These are phyloP conservation scores for Spatulosminthurus flaviceps DNA, from an alignment of 2,888 invertebrate species.

Conservation along the genomic window DNA sequence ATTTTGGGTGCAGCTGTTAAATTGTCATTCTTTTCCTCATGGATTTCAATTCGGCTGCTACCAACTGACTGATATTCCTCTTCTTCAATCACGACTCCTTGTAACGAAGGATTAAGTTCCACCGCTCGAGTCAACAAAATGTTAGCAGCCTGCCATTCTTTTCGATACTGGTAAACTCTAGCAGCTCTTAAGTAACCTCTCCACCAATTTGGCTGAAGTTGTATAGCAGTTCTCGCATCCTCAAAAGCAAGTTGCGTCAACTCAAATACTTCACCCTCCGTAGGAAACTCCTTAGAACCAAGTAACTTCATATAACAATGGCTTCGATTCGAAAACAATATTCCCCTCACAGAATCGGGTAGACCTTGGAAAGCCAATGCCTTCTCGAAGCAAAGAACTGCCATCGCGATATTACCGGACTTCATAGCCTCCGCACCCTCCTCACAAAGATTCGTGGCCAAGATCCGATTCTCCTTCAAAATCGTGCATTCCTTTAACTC, in stretches of 20 bases:
- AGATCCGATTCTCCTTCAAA: background rate
- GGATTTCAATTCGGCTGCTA: too few relatives aligned
- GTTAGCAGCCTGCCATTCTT: conserved; percentile 5
- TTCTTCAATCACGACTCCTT: too few relatives aligned
- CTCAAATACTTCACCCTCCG: background rate
- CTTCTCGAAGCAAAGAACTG: too few relatives aligned
- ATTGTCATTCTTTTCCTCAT: too few relatives aligned
- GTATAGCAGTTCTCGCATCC: background rate
- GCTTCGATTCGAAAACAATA: too few relatives aligned
- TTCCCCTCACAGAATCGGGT: too few relatives aligned
- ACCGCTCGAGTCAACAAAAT: background rate
- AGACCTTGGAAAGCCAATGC: too few relatives aligned
- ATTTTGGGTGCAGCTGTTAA: too few relatives aligned
- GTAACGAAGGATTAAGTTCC: background rate
- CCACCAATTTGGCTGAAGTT: background rate
- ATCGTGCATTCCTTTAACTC: background rate
- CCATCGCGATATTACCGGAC: too few relatives aligned
- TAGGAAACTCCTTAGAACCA: background rate
- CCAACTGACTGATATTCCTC: too few relatives aligned
- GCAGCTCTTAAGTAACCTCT: background rate
- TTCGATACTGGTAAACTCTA: background rate
- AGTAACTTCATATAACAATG: too few relatives aligned
- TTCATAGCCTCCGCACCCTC: background rate
- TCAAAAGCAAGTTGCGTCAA: background rate
- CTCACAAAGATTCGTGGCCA: background rate